phyloP scores from a whole-genome alignment of 2,797 vertebrate species.

The Champsocephalus esox region DNA sequence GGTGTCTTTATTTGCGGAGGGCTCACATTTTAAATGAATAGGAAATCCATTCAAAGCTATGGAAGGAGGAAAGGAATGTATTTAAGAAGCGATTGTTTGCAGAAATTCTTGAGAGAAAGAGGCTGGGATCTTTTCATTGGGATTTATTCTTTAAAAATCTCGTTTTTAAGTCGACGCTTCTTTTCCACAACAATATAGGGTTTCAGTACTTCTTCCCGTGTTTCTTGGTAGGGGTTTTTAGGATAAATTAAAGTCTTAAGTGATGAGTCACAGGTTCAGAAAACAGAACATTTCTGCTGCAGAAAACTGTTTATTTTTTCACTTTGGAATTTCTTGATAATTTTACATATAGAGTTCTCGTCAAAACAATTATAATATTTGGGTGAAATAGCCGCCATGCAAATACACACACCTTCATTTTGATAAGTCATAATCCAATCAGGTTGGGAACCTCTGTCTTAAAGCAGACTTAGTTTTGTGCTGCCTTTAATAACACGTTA shows the following conservation, averaged over 20 bases:
- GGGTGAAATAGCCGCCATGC: background rate
- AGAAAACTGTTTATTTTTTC: too few species aligned
- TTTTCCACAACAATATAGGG: background rate
- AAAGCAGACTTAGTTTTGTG: too few species aligned
- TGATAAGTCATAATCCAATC: background rate
- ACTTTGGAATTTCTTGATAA: background rate
- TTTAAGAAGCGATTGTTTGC: too few species aligned
- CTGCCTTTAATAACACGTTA: too few species aligned
- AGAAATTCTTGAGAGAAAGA: too few species aligned
- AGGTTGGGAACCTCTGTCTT: too few species aligned
- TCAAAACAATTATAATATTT: background rate
- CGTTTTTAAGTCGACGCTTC: background rate
- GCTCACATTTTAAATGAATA: background rate
- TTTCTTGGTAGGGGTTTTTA: background rate
- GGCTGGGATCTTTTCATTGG: too few species aligned
- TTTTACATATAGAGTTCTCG: background rate
- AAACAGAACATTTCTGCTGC: too few species aligned
- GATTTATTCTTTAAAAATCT: background rate
- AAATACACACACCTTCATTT: background rate
- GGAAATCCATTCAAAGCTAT: conserved; percentile 3
- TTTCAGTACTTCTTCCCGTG: background rate
- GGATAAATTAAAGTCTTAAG: background rate
- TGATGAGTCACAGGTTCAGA: too few species aligned
- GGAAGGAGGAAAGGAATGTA: too few species aligned
- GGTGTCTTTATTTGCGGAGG: background rate